These are phyloP conservation scores for Turritopsis rubra DNA, from an alignment of 30 jellyfish, hydroid and myxozoan genomes.

Conservation along the genomic window DNA sequence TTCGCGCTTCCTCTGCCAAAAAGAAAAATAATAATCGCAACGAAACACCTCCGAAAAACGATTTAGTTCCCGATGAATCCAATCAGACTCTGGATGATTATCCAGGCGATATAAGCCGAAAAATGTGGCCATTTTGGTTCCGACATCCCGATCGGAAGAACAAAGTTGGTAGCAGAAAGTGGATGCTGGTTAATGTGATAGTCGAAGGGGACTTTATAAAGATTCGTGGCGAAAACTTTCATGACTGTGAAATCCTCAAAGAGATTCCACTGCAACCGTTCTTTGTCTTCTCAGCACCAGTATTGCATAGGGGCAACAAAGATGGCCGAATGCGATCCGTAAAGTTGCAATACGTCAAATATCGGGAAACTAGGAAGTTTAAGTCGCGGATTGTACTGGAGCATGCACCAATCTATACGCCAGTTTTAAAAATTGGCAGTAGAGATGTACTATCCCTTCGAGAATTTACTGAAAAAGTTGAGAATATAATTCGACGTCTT, in stretches of 20 bases:
- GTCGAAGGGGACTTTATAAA: constrained; percentile 44
- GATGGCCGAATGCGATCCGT: constrained; percentile 66
- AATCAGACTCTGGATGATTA: constrained; percentile 38
- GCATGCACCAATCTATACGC: constrained; percentile 72
- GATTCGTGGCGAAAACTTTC: constrained; percentile 25
- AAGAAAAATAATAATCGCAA: background rate
- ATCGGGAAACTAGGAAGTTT: constrained; percentile 54
- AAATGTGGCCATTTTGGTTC: constrained; percentile 63
- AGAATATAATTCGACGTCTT: constrained; percentile 54
- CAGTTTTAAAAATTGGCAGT: constrained; percentile 61
- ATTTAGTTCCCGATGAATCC: background rate
- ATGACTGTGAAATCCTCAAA: constrained; percentile 37
- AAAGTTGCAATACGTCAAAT: constrained; percentile 74
- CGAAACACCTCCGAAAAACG: constrained; percentile 1
- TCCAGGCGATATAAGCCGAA: constrained; percentile 25
- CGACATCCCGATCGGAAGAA: constrained; percentile 55
- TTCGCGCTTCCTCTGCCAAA: constrained; percentile 26
- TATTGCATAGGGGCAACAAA: constrained; percentile 34
- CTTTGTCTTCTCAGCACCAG: constrained; percentile 68
- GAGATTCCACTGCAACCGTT: constrained; percentile 78
- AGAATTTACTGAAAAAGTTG: constrained; percentile 56
- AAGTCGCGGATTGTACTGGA: constrained; percentile 41
- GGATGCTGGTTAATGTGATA: constrained; percentile 59
- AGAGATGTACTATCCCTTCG: constrained; percentile 37
- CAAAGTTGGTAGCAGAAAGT: constrained; percentile 39